These are phyloP conservation scores for Coleophora deauratella DNA, from an alignment of 2,888 invertebrate genomes.

Conservation along the genomic window DNA sequence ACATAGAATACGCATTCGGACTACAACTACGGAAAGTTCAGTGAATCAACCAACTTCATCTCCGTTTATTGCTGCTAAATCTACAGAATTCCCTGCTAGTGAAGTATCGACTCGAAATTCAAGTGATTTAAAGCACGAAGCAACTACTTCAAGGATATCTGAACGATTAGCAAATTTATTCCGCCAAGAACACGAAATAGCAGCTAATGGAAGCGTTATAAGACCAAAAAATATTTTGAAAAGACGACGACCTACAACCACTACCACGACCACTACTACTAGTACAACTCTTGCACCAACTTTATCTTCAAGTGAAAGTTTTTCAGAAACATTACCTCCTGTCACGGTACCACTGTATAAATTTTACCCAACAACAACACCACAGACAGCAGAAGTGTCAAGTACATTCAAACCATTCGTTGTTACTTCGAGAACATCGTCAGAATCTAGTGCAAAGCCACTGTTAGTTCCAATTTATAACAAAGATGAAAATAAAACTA, in stretches of 20 bases:
- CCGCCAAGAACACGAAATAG: slow-evolving; percentile 36
- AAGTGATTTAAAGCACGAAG: slow-evolving; percentile 25
- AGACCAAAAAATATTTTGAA: slow-evolving; percentile 44
- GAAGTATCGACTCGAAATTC: slow-evolving; percentile 29
- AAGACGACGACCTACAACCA: slow-evolving; percentile 63
- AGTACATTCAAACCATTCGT: slow-evolving; percentile 39
- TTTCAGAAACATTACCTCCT: slow-evolving; percentile 16
- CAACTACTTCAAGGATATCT: slow-evolving; percentile 37
- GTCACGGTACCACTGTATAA: slow-evolving; percentile 12
- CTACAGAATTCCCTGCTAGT: slow-evolving; percentile 43
- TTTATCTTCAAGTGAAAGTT: slow-evolving; percentile 18
- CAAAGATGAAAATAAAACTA: slow-evolving; percentile 24
- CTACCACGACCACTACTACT: slow-evolving; percentile 36
- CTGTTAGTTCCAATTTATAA: slow-evolving; percentile 26
- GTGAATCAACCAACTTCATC: slow-evolving; percentile 28
- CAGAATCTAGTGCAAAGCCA: slow-evolving; percentile 48
- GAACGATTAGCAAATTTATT: slow-evolving; percentile 43
- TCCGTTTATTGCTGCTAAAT: slow-evolving; percentile 23
- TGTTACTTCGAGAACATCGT: slow-evolving; percentile 63
- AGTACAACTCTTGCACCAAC: slow-evolving; percentile 16
- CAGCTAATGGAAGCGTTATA: slow-evolving; percentile 33
- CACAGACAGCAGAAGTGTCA: slow-evolving; percentile 21
- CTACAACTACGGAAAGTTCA: slow-evolving; percentile 52
- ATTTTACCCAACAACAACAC: slow-evolving; percentile 8
- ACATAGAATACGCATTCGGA: slow-evolving; percentile 57